Percentiles rank a stretch among this genome's conserved stretches.
Conservation (phyloP, 2,113 vertebrate species). For the Xiphias gladius region DNA sequence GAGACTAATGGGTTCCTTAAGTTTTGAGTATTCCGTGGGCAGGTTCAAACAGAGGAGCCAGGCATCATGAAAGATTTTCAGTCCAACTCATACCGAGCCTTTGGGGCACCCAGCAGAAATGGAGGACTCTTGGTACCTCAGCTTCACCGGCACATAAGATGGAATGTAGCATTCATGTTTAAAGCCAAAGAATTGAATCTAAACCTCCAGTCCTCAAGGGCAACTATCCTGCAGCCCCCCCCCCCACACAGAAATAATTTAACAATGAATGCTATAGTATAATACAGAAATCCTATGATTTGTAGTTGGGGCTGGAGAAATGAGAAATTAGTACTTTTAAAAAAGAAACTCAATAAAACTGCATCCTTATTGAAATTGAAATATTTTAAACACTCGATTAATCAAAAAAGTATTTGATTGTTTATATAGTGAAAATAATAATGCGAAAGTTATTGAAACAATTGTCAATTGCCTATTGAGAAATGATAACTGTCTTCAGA, state of each 20-base stretch:
- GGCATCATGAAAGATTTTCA: conserved; percentile 6
- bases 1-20: conserved; percentile 39
- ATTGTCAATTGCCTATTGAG: no score
- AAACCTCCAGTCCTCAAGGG: neutral
- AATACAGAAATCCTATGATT: neutral
- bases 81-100: neutral
- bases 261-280: neutral
- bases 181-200: neutral
- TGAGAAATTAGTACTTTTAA: no score
- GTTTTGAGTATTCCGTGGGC: conserved; percentile 9
- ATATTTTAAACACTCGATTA: no score
- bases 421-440: no score
- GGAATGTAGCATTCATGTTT: neutral
- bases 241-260: neutral
- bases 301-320: no score
- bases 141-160: neutral
- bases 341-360: no score
- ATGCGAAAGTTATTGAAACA: no score
- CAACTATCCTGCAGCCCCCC: neutral
- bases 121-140: neutral
- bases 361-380: no score
- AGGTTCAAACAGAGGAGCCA: conserved; percentile 23
- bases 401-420: no score
- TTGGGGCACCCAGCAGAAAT: neutral
- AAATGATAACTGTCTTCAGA: no score